A percentile compares a stretch with the other conserved stretches of the same genome.
Evolutionary conservation across 2,797 vertebrate genomes (phyloP).

Genomic region (Spondyliosoma cantharus): DNA sequence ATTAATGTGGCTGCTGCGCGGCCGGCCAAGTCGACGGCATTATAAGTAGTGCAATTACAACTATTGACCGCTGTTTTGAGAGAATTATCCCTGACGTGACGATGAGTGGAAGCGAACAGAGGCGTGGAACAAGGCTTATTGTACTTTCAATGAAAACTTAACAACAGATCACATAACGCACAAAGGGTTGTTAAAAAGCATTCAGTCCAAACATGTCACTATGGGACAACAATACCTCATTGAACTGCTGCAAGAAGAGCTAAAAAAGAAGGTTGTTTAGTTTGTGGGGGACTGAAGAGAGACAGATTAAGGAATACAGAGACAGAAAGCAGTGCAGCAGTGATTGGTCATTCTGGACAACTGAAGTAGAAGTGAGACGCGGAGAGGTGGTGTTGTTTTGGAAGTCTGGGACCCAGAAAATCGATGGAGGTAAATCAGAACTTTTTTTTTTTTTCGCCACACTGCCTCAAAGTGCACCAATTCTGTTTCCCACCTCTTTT

Average conservation of each 20-base stretch:
- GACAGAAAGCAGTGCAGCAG: conserved; percentile 35
- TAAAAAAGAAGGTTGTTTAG: neutral
- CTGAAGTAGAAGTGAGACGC: conserved; percentile 54
- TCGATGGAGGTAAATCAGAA: conserved; percentile 77
- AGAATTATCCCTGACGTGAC: conserved; percentile 67
- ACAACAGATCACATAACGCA: conserved; percentile 50
- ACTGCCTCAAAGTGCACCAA: conserved; percentile 59
- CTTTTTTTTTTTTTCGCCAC: conserved; percentile 68
- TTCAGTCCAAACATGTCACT: conserved; percentile 37
- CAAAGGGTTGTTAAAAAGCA: conserved; percentile 45
- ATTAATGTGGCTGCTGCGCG: conserved; percentile 70
- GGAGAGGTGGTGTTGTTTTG: conserved; percentile 74
- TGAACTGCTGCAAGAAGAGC: conserved; percentile 4
- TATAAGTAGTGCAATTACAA: conserved; percentile 77
- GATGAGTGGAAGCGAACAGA: conserved; percentile 28
- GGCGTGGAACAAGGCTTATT: conserved; percentile 40
- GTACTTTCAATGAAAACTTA: conserved; percentile 44
- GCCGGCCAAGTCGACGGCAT: conserved; percentile 50
- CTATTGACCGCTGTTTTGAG: conserved; percentile 71
- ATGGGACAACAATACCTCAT: conserved; percentile 29
- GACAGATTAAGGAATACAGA: conserved; percentile 48
- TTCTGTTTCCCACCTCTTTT: conserved; percentile 57
- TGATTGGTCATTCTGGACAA: conserved; percentile 54
- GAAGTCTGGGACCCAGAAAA: conserved; percentile 74
- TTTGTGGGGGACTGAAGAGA: conserved; percentile 25